Conservation (phyloP, 2,888 invertebrate genomes). For the Timema cristinae region DNA sequence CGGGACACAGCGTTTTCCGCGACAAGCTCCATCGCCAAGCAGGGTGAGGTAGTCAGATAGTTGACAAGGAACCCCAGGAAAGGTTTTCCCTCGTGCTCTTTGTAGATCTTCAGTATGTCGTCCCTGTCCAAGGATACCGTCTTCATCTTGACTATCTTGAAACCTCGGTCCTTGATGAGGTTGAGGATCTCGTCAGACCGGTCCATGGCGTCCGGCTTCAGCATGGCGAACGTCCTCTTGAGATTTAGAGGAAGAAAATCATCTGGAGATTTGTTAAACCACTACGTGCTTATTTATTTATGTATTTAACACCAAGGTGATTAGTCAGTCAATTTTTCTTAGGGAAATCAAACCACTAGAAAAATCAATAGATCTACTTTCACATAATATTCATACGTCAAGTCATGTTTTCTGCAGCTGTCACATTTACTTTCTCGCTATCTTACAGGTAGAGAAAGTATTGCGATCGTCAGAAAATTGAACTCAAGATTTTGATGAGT, state of each 20-base stretch:
- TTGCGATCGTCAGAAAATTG: no score
- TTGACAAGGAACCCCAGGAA: conserved; percentile 62
- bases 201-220: conserved; percentile 68
- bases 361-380: no score
- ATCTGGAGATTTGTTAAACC: no score
- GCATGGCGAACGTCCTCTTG: conserved; percentile 67
- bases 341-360: no score
- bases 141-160: conserved; percentile 63
- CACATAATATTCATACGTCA: no score
- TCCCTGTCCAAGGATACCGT: conserved; percentile 65
- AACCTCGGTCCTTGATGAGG: conserved; percentile 57
- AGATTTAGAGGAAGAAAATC: conserved; percentile 24
- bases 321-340: no score
- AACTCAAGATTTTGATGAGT: no score
- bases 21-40: conserved; percentile 69
- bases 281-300: no score
- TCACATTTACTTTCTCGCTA: no score
- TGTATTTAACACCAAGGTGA: no score
- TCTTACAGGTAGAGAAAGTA: no score
- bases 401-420: no score
- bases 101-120: conserved; percentile 62
- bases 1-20: conserved; percentile 62
- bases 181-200: conserved; percentile 72
- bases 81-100: conserved; percentile 53
- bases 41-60: conserved; percentile 62